Evolutionary conservation across 2,113 vertebrate species (phyloP), one percentile per base, ranked within the genome.

Genomic region (Neotoma lepida): DNA sequence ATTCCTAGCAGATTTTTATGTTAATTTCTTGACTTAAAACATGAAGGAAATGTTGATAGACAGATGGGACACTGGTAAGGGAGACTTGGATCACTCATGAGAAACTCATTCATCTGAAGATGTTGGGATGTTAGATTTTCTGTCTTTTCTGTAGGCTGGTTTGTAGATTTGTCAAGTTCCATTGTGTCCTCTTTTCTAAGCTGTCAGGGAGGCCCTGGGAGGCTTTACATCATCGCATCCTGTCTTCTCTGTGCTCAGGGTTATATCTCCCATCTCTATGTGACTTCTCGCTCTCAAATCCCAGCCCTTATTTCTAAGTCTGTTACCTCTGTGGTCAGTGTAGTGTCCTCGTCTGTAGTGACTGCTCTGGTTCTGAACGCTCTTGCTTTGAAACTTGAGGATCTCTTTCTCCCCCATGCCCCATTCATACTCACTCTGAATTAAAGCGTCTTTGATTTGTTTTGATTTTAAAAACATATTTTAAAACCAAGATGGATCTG

Each of bases 401-500:
- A 14, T 44, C 41, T 46, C 28, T 39, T 6, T 86, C 35, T 44
- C 22, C 2, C 20, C 15, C 0, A 4, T 0, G 2, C 30, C 10
- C 4, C 86, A 91, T 90, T 28, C 70, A 93, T 86, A 39, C 15
- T 90, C 35, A 68, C 66, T 24, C 39, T 44, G 71, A 86, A 70
- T 86, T 41, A 88, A 86, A 94, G 4, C 51, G 26, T 84, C 39
- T 86, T 56, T 39, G 8, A 64, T 44, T 80, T 61, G 13, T 41
- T 46, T 58, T 95, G 6, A 54, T 41, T 58, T 95, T 9, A 54
- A 61, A 61, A 41, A 39, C 30, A 13, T 6, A 39, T 81, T 76
- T 96, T 89, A 78, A 68, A 35, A 56, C 26, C 49, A 68, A 84
- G 73, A 89, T 76, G 26, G 68, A 10, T 8, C 74, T 91, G 30